Evolutionary conservation across 2,888 invertebrate genomes (phyloP).

Genomic region (Lysandra coridon): DNA sequence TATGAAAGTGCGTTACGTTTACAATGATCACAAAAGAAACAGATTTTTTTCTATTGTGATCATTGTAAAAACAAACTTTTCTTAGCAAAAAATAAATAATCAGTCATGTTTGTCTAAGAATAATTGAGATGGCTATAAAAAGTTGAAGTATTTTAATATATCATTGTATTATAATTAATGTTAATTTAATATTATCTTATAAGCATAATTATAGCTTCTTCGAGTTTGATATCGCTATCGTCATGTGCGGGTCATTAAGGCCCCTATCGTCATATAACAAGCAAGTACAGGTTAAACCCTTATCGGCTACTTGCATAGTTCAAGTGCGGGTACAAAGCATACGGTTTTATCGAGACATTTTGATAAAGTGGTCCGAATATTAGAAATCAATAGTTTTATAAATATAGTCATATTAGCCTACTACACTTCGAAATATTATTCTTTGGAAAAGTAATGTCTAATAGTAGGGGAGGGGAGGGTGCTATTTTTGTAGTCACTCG

Average conservation of each 20-base stretch:
- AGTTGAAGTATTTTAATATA: too few relatives aligned
- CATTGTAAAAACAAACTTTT: neutral
- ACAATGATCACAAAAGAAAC: neutral
- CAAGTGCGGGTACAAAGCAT: neutral
- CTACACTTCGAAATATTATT: too few relatives aligned
- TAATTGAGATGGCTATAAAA: too few relatives aligned
- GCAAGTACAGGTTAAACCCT: conserved; percentile 31
- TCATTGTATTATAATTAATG: too few relatives aligned
- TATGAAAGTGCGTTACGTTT: too few relatives aligned
- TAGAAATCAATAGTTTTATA: neutral
- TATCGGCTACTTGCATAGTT: neutral
- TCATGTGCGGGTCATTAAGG: conserved; percentile 45
- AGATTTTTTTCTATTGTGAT: too few relatives aligned
- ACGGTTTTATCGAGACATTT: neutral
- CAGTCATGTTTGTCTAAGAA: neutral
- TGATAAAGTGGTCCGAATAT: neutral
- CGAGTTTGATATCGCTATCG: conserved; percentile 33
- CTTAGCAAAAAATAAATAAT: neutral
- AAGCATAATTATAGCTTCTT: conserved; percentile 25
- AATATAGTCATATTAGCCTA: too few relatives aligned
- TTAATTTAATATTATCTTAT: too few relatives aligned
- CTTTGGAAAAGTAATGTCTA: too few relatives aligned
- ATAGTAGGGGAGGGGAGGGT: too few relatives aligned
- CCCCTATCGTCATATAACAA: conserved; percentile 41
- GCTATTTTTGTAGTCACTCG: too few relatives aligned